A percentile compares a stretch with the other conserved stretches of the same genome.
Evolutionary conservation across 2,797 vertebrate genomes (phyloP).

Genomic region (Eptatretus atami): DNA sequence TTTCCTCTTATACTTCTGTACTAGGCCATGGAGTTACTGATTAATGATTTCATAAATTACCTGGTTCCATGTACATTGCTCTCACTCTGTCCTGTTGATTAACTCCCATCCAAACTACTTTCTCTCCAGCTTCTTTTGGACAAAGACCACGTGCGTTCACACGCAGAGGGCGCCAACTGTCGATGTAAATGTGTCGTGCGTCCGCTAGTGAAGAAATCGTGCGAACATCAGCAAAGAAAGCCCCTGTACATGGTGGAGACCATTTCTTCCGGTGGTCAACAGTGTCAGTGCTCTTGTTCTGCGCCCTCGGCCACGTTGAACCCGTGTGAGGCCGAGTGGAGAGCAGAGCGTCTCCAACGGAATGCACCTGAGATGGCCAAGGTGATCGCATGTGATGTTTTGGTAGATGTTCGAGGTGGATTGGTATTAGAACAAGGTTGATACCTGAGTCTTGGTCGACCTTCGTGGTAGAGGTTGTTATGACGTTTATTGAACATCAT

Average conservation of each 20-base stretch:
- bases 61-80: too few species aligned
- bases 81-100: too few species aligned
- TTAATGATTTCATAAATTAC: too few species aligned
- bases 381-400: neutral
- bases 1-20: too few species aligned
- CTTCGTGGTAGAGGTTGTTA: too few species aligned
- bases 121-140: too few species aligned
- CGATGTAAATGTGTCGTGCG: constrained; percentile 82
- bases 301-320: constrained; percentile 55
- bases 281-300: constrained; percentile 63
- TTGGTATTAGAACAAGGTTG: too few species aligned
- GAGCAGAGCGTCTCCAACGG: constrained; percentile 34
- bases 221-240: constrained; percentile 30
- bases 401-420: too few species aligned
- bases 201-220: constrained; percentile 45
- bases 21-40: too few species aligned
- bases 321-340: constrained; percentile 50
- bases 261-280: constrained; percentile 41
- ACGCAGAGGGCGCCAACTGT: constrained; percentile 72
- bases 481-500: too few species aligned
- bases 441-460: too few species aligned
- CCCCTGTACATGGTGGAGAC: constrained; percentile 54
- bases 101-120: too few species aligned
- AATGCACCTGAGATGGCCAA: neutral
- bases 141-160: constrained; percentile 48